Base-by-base conservation (phyloP, 2,888 invertebrate genomes). In the Muschampia plurimacula region DNA sequence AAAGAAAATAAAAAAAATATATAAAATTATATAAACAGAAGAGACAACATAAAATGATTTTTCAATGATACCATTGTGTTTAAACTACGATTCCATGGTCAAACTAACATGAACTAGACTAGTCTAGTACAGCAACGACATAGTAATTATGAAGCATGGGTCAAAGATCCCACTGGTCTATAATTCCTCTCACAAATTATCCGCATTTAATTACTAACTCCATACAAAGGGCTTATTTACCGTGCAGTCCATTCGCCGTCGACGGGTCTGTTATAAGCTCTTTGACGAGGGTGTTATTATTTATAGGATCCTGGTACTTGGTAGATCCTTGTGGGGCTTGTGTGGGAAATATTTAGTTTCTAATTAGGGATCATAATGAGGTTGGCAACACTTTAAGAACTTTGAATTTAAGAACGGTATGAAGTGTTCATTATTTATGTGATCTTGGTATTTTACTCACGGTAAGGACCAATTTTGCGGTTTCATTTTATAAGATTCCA, bases 261-360 rank as follows among this genome's bases (percentile, higher is more conserved):
- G 72, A 66, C 75, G 69, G 70, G 41, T 63, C 65, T 75, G 74
- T 75, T 75, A 72, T 87, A 87, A 89, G 83, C 86, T 86, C 81
- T 85, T 85, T 89, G 89, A 90, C 84, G 86, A 88, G 89, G 89
- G 88, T 89, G 82, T 79, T 86, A 87, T 89, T 87, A 88, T 88
- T 87, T 88, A 89, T 88, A 81, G 84, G 82, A 73, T 75, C 74
- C 75, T 75, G 77, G 81, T 81, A 86, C 82, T 83, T 78, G 81
- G 44, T 15, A 9, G 46, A 71, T 71, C 59, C 60, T 66, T 67
- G 39, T 59, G 64, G 46, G 63, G 32, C 67, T 65, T 28, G 28
- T 72, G 36, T 39, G 62, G 62, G 22, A 52, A 62, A 62, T 67
- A 67, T 72, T 62, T 52, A 62, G 67, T 63, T 72, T 72, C 63